Percentiles rank a stretch among this genome's conserved stretches.
Conservation (phyloP, 2,797 vertebrate species). For the Brotogeris chrysoptera region DNA sequence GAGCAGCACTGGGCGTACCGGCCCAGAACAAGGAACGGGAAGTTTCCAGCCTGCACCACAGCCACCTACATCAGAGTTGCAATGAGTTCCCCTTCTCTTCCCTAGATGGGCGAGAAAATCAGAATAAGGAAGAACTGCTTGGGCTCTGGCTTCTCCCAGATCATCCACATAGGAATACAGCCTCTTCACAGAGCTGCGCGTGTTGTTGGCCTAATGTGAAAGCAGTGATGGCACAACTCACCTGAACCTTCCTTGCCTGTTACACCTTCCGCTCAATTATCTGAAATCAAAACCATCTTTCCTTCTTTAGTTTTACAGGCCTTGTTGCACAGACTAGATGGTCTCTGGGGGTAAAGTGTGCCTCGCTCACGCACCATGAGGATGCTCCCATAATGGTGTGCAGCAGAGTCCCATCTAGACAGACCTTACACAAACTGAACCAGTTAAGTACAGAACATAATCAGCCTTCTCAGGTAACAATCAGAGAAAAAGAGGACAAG, state of each 20-base stretch:
- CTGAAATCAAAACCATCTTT: neutral
- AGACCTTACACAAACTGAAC: neutral
- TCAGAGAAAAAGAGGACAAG: neutral
- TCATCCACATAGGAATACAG: neutral
- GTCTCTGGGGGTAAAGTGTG: neutral
- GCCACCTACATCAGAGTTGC: rapidly evolving
- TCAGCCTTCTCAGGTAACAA: neutral
- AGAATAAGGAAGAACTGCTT: neutral
- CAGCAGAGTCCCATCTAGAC: neutral
- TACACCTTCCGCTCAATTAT: neutral
- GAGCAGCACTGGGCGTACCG: neutral
- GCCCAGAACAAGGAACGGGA: neutral
- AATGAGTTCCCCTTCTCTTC: neutral
- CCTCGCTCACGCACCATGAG: neutral
- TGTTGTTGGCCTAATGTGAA: neutral
- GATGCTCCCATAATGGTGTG: neutral
- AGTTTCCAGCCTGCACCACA: neutral
- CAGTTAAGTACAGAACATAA: neutral
- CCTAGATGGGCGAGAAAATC: neutral
- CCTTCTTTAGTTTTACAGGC: neutral
- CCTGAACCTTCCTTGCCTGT: neutral
- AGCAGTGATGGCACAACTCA: neutral
- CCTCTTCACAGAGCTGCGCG: neutral
- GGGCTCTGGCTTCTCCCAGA: neutral
- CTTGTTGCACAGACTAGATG: neutral